phyloP scores from a whole-genome alignment of 2,113 vertebrate genomes.

The Gasterosteus aculeatus region DNA sequence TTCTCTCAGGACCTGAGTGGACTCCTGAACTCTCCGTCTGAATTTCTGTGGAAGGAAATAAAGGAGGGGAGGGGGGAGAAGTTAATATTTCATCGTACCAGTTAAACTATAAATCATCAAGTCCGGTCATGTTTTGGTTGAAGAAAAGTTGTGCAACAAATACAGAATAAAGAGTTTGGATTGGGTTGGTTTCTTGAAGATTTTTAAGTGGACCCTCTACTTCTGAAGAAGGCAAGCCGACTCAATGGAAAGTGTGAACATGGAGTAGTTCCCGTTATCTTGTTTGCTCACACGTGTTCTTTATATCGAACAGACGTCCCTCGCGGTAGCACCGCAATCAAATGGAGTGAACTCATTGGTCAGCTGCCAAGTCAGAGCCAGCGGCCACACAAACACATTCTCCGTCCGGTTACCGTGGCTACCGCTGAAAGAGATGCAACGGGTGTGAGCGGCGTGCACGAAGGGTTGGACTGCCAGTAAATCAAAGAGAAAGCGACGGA shows the following conservation, averaged over 20 bases:
- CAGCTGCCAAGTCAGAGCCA: constrained; percentile 29
- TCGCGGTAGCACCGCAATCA: constrained; percentile 44
- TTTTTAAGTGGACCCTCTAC: constrained; percentile 26
- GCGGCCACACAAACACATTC: constrained; percentile 47
- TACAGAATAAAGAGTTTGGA: constrained; percentile 27
- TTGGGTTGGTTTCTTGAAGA: constrained; percentile 1
- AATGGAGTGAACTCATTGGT: constrained; percentile 57
- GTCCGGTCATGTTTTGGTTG: constrained; percentile 45
- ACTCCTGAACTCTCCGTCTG: constrained; percentile 96
- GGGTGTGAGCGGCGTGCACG: constrained; percentile 15
- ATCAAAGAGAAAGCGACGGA: constrained; percentile 29
- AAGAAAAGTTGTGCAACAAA: constrained; percentile 4
- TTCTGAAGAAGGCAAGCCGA: constrained; percentile 40
- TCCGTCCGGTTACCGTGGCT: constrained; percentile 53
- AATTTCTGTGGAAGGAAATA: constrained; percentile 87
- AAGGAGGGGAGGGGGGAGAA: constrained; percentile 24
- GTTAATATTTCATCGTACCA: constrained; percentile 58
- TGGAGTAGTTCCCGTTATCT: constrained; percentile 48
- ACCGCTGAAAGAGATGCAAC: constrained; percentile 23
- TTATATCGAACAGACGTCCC: constrained; percentile 47
- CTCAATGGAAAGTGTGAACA: constrained; percentile 62
- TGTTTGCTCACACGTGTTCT: constrained; percentile 47
- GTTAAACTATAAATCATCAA: constrained; percentile 46
- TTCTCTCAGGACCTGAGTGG: constrained; percentile 96
- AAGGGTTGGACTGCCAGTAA: constrained; percentile 31